Conservation (phyloP, 92 coral and sea anemone genomes). For the Umimayanthus kanabou region DNA sequence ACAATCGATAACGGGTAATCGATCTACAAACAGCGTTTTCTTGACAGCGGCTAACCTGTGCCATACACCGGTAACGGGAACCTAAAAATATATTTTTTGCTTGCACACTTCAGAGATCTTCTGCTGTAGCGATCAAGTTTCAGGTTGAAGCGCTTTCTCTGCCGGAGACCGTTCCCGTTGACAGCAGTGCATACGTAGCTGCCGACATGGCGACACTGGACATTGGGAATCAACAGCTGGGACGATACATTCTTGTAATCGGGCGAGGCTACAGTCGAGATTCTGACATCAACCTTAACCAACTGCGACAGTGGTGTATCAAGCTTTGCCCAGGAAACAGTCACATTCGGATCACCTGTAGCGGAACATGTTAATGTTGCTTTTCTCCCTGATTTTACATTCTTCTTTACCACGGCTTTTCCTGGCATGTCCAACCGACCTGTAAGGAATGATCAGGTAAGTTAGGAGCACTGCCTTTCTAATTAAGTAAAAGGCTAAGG, state of each 20-base stretch:
- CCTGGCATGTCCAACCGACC: conserved; percentile 32
- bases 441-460: background rate
- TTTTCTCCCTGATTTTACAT: background rate
- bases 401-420: conserved; percentile 7
- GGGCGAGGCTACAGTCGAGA: background rate
- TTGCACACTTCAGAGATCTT: conserved; percentile 21
- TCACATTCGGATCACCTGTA: conserved; percentile 11
- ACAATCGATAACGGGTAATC: no score
- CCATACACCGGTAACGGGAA: background rate
- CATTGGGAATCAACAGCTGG: background rate
- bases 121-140: conserved; percentile 17
- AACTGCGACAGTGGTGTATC: background rate
- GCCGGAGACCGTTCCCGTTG: conserved; percentile 16
- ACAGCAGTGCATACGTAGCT: conserved; percentile 27
- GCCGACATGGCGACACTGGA: conserved; percentile 17
- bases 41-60: background rate
- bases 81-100: background rate
- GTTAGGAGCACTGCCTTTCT: background rate
- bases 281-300: conserved; percentile 4
- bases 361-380: conserved; percentile 17
- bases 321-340: background rate
- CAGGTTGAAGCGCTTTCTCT: conserved; percentile 20
- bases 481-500: no score
- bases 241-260: conserved; percentile 6
- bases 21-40: background rate